Evolutionary conservation across 2,113 vertebrate species (phyloP).

Genomic region (Coptodon rendalli): DNA sequence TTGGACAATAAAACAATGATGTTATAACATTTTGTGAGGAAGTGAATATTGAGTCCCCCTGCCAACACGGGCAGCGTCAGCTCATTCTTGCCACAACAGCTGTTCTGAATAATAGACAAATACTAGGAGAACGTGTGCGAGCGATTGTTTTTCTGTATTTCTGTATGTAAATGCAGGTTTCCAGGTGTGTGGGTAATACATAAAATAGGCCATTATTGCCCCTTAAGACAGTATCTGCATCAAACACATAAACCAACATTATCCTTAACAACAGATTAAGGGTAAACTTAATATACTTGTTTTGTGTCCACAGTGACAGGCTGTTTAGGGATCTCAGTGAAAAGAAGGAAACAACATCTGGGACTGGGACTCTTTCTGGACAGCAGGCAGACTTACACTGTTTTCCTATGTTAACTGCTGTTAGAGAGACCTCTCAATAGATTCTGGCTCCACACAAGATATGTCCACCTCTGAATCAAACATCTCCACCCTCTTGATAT

Average conservation of each 20-base stretch:
- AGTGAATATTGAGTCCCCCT: conserved; percentile 60
- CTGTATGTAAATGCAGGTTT: neutral
- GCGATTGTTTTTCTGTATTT: neutral
- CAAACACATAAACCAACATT: neutral
- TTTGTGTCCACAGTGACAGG: conserved; percentile 8
- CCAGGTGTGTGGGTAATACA: neutral
- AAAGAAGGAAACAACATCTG: conserved; percentile 58
- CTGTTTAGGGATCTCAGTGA: conserved; percentile 30
- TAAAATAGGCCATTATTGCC: neutral
- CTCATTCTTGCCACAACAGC: conserved; percentile 61
- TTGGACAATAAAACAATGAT: conserved; percentile 68
- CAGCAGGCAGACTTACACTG: conserved; percentile 6
- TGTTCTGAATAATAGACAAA: conserved; percentile 50
- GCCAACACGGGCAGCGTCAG: conserved; percentile 51
- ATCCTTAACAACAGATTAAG: neutral
- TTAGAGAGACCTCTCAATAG: conserved; percentile 28
- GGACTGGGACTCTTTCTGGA: conserved; percentile 9
- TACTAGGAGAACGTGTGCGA: neutral
- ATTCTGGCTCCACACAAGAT: conserved; percentile 8
- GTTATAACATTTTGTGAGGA: conserved; percentile 58
- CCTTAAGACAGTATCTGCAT: neutral
- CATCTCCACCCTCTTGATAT: neutral
- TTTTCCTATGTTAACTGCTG: conserved; percentile 42
- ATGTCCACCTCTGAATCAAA: neutral
- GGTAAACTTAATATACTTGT: conserved; percentile 6